phyloP scores from a whole-genome alignment of 2,113 vertebrate species.

The Solea senegalensis region DNA sequence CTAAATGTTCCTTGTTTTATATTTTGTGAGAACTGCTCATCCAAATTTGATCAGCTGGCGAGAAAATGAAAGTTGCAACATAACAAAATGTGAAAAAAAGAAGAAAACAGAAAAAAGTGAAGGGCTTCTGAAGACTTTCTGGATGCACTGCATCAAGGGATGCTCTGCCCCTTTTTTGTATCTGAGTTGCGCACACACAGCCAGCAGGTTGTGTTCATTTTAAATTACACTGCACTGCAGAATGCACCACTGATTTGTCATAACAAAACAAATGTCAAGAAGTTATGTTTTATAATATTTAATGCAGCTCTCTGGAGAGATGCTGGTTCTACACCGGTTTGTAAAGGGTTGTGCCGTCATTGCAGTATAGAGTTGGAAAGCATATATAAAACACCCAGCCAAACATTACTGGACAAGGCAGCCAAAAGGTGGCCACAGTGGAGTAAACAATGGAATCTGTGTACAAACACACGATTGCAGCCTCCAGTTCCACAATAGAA shows the following conservation, averaged over 20 bases:
- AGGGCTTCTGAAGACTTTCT: not conserved
- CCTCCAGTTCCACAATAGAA: constrained; percentile 27
- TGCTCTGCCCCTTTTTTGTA: constrained; percentile 31
- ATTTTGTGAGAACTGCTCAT: not conserved
- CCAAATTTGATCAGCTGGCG: not conserved
- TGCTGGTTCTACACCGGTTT: constrained; percentile 29
- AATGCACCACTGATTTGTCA: constrained; percentile 61
- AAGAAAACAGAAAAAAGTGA: not conserved
- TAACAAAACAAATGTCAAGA: constrained; percentile 54
- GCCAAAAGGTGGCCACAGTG: constrained; percentile 43
- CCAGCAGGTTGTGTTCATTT: constrained; percentile 49
- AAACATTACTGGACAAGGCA: constrained; percentile 48
- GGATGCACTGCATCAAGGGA: not conserved
- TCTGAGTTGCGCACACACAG: constrained; percentile 51
- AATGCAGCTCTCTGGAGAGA: constrained; percentile 54
- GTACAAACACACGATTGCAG: constrained; percentile 33
- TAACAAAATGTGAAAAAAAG: not conserved
- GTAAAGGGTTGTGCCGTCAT: constrained; percentile 47
- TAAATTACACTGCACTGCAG: constrained; percentile 51
- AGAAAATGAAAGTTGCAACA: not conserved
- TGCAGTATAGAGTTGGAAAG: constrained; percentile 35
- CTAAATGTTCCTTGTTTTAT: not conserved
- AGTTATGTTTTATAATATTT: constrained; percentile 58
- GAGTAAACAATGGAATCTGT: constrained; percentile 58
- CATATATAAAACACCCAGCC: constrained; percentile 35